Evolutionary conservation across 2,113 vertebrate genomes (phyloP).

Genomic region (Epinephelus moara): DNA sequence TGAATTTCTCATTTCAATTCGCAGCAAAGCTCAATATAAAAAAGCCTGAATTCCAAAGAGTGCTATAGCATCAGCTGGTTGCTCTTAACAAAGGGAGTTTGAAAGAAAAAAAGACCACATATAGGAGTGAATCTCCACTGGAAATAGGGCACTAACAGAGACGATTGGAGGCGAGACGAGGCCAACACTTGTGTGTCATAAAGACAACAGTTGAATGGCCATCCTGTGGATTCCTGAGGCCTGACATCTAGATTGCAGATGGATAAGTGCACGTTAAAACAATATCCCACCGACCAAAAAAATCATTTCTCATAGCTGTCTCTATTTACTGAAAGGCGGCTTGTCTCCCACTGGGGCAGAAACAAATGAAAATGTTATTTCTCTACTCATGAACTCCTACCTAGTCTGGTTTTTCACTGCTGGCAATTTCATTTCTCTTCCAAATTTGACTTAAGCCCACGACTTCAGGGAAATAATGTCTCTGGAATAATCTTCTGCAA

Average conservation of each 20-base stretch:
- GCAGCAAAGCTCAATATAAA: constrained; percentile 43
- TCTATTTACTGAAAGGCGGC: constrained; percentile 98
- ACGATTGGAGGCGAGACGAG: constrained; percentile 76
- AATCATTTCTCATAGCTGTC: constrained; percentile 99
- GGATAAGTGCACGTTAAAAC: constrained; percentile 99
- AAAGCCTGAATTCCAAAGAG: constrained; percentile 44
- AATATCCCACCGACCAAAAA: constrained; percentile 95
- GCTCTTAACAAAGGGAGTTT: constrained; percentile 57
- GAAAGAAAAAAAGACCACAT: constrained; percentile 27
- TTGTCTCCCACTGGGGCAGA: constrained; percentile 95
- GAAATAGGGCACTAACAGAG: constrained; percentile 65
- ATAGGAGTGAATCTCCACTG: constrained; percentile 44
- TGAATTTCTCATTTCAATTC: constrained; percentile 58
- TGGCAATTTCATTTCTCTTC: constrained; percentile 98
- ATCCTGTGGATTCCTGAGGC: constrained; percentile 94
- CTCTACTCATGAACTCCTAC: constrained; percentile 99
- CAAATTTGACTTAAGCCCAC: constrained; percentile 98
- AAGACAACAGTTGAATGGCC: constrained; percentile 93
- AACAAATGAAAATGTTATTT: constrained; percentile 99
- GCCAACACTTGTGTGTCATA: constrained; percentile 90
- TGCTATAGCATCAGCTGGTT: constrained; percentile 60
- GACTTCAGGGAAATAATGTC: constrained; percentile 99
- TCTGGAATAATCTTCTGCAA: constrained; percentile 97
- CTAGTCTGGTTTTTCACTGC: constrained; percentile 96
- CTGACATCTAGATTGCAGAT: constrained; percentile 98